Conservation (phyloP, 2,797 vertebrate genomes). For the Knipowitschia caucasica region DNA sequence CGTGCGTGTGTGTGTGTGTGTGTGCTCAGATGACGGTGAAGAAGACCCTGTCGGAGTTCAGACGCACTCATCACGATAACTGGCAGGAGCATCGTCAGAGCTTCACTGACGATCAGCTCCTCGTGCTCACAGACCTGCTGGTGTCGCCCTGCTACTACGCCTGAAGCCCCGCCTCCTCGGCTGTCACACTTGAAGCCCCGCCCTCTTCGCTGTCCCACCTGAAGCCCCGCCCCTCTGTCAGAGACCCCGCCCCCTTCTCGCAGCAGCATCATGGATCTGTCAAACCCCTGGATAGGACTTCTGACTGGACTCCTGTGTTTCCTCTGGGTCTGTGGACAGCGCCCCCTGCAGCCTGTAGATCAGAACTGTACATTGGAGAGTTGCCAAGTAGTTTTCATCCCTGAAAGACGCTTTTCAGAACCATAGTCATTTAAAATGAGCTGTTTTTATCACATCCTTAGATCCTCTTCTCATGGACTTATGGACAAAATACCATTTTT, state of each 20-base stretch:
- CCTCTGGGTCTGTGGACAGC: too few species aligned
- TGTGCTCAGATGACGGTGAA: slow-evolving; percentile 91
- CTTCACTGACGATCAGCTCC: slow-evolving; percentile 96
- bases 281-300: too few species aligned
- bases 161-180: too few species aligned
- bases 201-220: too few species aligned
- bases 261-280: too few species aligned
- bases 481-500: too few species aligned
- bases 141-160: slow-evolving; percentile 86
- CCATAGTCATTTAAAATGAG: slow-evolving; percentile 3
- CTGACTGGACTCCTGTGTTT: too few species aligned
- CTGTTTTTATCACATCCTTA: not conserved
- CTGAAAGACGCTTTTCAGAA: slow-evolving; percentile 51
- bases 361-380: slow-evolving; percentile 22
- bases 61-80: slow-evolving; percentile 96
- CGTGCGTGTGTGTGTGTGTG: not conserved
- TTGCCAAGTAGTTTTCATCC: slow-evolving; percentile 40
- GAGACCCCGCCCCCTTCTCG: not conserved
- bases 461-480: not conserved
- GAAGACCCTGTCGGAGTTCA: slow-evolving; percentile 95
- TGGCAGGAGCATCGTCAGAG: slow-evolving; percentile 98
- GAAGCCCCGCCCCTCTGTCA: slow-evolving; percentile 36
- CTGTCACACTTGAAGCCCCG: not conserved
- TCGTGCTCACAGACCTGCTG: slow-evolving; percentile 95
- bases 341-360: slow-evolving; percentile 23